Conservation (phyloP, 2,797 vertebrate genomes). For the Silurus lanzhouensis region DNA sequence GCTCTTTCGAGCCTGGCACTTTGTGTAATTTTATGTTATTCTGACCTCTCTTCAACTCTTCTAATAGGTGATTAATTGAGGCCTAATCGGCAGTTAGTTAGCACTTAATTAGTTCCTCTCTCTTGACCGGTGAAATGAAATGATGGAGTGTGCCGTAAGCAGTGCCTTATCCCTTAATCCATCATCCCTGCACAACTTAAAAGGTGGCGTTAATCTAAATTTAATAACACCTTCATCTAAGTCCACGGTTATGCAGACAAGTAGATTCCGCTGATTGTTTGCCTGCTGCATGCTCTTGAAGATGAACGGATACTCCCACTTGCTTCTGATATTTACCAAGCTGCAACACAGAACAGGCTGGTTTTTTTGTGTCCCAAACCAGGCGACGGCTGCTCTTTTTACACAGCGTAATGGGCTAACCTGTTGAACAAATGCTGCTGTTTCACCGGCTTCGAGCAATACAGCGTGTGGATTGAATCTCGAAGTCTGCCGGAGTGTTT, state of each 20-base stretch:
- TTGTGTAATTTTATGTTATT: conserved; percentile 54
- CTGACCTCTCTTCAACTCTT: conserved; percentile 56
- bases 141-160: conserved; percentile 57
- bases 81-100: conserved; percentile 61
- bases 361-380: conserved; percentile 23
- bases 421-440: conserved; percentile 43
- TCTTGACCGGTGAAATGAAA: conserved; percentile 59
- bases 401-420: conserved; percentile 36
- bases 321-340: conserved; percentile 30
- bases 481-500: conserved; percentile 31
- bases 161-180: conserved; percentile 57
- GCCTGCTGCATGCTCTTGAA: conserved; percentile 8
- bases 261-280: conserved; percentile 31
- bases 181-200: conserved; percentile 55
- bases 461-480: conserved; percentile 46
- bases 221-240: conserved; percentile 48
- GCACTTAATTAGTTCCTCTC: conserved; percentile 62
- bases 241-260: conserved; percentile 16
- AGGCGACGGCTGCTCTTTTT: conserved; percentile 30
- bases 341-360: neutral
- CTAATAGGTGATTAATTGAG: conserved; percentile 62
- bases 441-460: conserved; percentile 16
- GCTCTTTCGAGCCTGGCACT: conserved; percentile 34
- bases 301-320: conserved; percentile 25
- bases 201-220: conserved; percentile 47